Evolutionary conservation across 2,113 vertebrate genomes (phyloP).

Genomic region (Apeltes quadracus): DNA sequence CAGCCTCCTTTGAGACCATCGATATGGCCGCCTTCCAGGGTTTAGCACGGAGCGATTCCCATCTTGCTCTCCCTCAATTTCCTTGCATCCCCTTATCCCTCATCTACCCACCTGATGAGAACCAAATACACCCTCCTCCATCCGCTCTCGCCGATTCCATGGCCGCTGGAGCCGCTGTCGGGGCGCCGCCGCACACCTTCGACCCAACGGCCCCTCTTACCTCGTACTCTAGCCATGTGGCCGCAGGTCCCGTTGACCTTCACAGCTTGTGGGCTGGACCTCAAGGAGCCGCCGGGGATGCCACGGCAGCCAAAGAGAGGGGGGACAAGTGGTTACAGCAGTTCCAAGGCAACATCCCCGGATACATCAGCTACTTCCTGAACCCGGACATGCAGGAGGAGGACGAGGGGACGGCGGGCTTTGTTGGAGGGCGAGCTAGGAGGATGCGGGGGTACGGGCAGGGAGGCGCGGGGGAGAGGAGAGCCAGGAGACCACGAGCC

Average conservation of each 20-base stretch:
- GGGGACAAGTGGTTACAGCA: conserved; percentile 31
- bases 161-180: conserved; percentile 1
- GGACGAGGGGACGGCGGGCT: too few relatives aligned
- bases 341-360: conserved; percentile 77
- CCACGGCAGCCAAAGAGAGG: not conserved
- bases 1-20: conserved; percentile 41
- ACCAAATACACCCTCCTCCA: conserved; percentile 11
- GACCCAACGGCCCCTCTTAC: not conserved
- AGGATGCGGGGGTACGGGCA: not conserved
- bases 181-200: not conserved
- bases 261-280: conserved; percentile 14
- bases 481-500: conserved; percentile 14
- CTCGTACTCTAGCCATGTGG: not conserved
- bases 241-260: not conserved
- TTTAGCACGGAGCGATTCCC: conserved; percentile 12
- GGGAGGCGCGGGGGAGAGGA: conserved; percentile 1
- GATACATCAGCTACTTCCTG: conserved; percentile 77
- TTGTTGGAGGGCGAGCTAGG: not conserved
- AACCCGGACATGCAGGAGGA: conserved; percentile 22
- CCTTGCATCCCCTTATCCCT: conserved; percentile 47
- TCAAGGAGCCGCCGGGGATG: not conserved
- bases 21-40: conserved; percentile 44
- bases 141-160: not conserved
- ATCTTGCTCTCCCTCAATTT: conserved; percentile 16
- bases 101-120: conserved; percentile 29